Conservation (phyloP, 2,888 invertebrate genomes). For the Heteromurus nitidus region DNA sequence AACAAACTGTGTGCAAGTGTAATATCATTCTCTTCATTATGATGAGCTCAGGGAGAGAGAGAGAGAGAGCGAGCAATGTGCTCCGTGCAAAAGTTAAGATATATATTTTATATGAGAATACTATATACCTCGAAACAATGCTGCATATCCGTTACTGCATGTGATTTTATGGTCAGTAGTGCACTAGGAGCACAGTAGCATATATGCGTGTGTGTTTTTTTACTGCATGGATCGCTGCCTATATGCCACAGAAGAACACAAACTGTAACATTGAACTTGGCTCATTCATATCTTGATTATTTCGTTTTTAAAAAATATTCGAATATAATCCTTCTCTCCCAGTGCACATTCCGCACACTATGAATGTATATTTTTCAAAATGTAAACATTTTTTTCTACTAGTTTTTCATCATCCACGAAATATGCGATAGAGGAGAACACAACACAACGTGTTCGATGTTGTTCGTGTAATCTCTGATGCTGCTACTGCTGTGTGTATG, state of each 20-base stretch:
- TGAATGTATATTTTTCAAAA: constrained; percentile 11
- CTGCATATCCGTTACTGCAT: too few relatives aligned
- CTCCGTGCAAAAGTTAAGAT: too few relatives aligned
- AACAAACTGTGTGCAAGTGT: background rate
- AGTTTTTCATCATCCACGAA: background rate
- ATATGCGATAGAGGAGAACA: too few relatives aligned
- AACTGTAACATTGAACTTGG: constrained; percentile 65
- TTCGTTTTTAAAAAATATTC: constrained; percentile 6
- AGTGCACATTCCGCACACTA: too few relatives aligned
- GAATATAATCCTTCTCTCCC: too few relatives aligned
- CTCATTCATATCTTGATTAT: constrained; percentile 42
- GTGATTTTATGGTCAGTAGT: constrained; percentile 35
- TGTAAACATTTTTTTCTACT: constrained; percentile 4
- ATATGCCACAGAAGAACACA: constrained; percentile 19
- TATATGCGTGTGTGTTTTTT: background rate
- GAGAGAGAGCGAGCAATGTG: constrained; percentile 36
- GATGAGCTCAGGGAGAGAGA: constrained; percentile 8
- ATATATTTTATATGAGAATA: too few relatives aligned
- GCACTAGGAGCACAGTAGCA: background rate
- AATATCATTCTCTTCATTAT: too few relatives aligned
- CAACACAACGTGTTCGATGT: too few relatives aligned
- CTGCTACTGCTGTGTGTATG: constrained; percentile 47
- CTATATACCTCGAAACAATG: too few relatives aligned
- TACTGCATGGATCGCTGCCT: constrained; percentile 22
- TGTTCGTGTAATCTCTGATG: too few relatives aligned